Percentiles rank a stretch among this genome's conserved stretches.
These are phyloP conservation scores for Helleia helle DNA, from an alignment of 2,888 invertebrate species.

Conservation along the genomic window DNA sequence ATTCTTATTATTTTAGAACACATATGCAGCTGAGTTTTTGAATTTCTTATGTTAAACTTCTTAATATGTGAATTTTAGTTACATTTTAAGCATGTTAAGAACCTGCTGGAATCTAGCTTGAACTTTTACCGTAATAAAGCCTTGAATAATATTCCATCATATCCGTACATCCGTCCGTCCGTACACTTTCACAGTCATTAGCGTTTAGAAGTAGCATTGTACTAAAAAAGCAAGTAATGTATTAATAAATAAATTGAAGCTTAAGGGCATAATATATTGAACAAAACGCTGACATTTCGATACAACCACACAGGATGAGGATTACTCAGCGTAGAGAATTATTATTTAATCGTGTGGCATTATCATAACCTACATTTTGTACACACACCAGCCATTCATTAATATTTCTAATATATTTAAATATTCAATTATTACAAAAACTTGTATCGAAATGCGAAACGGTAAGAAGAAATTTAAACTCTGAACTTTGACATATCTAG, in stretches of 20 bases:
- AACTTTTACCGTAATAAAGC: no score
- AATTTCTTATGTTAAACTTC: no score
- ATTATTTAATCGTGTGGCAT: constrained; percentile 37
- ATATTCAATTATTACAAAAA: constrained; percentile 9
- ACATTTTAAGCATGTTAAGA: no score
- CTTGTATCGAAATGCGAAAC: constrained; percentile 1
- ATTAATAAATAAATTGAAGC: constrained; percentile 16
- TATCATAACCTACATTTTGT: constrained; percentile 37
- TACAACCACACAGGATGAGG: constrained; percentile 26
- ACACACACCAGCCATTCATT: constrained; percentile 12
- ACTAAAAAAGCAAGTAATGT: neutral
- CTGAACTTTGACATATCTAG: constrained; percentile 32
- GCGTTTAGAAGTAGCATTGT: no score
- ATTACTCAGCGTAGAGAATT: constrained; percentile 31
- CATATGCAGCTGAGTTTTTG: no score
- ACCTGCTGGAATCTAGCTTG: no score
- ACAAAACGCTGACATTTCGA: constrained; percentile 42
- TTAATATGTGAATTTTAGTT: no score
- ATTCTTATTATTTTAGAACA: no score
- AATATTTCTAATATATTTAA: constrained; percentile 11
- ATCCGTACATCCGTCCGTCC: no score
- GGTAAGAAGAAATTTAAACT: constrained; percentile 24
- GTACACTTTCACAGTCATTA: no score
- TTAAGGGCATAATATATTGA: constrained; percentile 35
- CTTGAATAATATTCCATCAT: no score